Evolutionary conservation across 2,888 invertebrate species (phyloP), one percentile per base, ranked within the genome.

Genomic region (Napeogenes sylphis): DNA sequence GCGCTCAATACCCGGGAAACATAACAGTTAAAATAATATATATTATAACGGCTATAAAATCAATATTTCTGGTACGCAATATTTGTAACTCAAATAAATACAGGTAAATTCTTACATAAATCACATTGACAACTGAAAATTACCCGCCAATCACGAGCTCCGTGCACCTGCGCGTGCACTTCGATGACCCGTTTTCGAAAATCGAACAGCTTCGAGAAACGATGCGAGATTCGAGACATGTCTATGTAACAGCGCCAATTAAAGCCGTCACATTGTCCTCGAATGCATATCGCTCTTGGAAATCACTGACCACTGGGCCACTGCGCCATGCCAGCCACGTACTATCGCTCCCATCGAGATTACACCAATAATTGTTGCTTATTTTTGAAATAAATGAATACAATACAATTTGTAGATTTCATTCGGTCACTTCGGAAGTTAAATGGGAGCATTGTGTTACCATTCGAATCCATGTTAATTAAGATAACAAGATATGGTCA

Each of bases 371-470:
- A 84, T 84, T 79, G 79, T 77, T 73, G 73, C 71, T 81, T 80
- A 84, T 81, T 83, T 86, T 84, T 80, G 77, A 75, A 77, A 76
- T 78, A 82, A 82, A 81, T 79, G 82, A 78, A 81, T 80, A 79
- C 78, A 76, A 77, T 73, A 76, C 82, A 86, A 84, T 85, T 85
- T 80, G 84, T 83, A 81, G 80, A 78, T 78, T 78, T 79, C 79
- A 77, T 71, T 78, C 77, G 83, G 83, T 84, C 74, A 76, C 73
- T 77, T 73, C 71, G 65, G 68, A 69, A 78, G 83, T 84, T 85
- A 83, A 80, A 74, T 76, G 76, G 77, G 72, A 68, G 71, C 75
- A 80, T 83, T 83, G 80, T 83, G 81, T 76, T 81, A 81, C 75
- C 82, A 75, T 75, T 79, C 81, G 78, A 66, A 79, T 79, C 76